Evolutionary conservation across 1,140 invertebrate genomes (phyloP), one percentile per base, ranked within the genome.

Genomic region (Drosophila nigrodunni): DNA sequence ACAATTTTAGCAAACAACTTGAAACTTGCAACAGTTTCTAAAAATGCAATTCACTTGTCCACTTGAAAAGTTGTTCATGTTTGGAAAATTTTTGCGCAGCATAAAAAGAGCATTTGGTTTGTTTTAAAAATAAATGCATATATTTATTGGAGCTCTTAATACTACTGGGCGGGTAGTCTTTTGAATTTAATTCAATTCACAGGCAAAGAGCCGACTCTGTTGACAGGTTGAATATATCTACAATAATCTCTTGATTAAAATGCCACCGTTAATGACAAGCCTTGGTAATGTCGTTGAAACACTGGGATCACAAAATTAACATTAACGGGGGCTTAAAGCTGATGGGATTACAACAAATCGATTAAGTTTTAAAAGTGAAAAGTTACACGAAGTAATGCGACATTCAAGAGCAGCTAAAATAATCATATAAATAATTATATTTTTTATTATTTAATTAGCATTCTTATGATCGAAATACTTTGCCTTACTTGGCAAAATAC

Each of bases 11-110:
- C 68, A 72, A 72, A 50, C 66, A 74, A 74, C 72, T 74, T 62
- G 58, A 70, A 74, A 70, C 58, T 62, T 57, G 72, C 66, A 52
- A 74, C 65, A 57, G 72, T 74, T 70, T 34, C 72, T 74, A 74
- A 62, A 64, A 62, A 57, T 55, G 58, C 66, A 58, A 74, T 74
- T 74, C 66, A 70, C 43, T 41, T 58, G 50, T 30, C 58, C 66
- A 74, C 72, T 74, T 70, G 66, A n/a, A 74, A 74, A 69, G 21
- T 69, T 74, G 61, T 49, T 30, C 21, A 43, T 59, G 44, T 52
- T 35, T 47, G 46, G 30, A 47, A 25, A 54, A 13, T 37, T 35
- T 3, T 8, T 37, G 1, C 34, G n/a, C 46, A 37, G 25, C 25
- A 39, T 18, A 21, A 58, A 58, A 73, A 60, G 39, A 37, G 18